A percentile compares a stretch with the other conserved stretches of the same genome.
phyloP scores from a whole-genome alignment of 2,113 vertebrate species.

The Halichoeres trimaculatus region DNA sequence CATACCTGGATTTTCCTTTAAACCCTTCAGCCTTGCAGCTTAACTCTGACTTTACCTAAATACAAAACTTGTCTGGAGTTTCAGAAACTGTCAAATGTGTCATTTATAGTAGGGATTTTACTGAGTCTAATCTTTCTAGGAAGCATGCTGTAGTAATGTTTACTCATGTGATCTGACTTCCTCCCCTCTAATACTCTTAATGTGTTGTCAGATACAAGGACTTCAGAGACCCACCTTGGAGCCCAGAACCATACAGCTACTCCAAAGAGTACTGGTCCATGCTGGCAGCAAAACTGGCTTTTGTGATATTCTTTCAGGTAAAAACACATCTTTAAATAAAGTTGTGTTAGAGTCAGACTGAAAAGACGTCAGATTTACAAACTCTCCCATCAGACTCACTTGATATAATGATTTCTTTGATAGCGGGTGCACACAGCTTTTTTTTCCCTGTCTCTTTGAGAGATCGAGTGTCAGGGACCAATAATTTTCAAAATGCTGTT shows the following conservation, averaged over 20 bases:
- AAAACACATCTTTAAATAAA: conserved; percentile 20
- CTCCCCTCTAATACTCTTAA: not conserved
- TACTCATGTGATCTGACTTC: not conserved
- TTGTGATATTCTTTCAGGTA: conserved; percentile 98
- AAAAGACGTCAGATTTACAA: too few species aligned
- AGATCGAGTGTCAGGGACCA: not conserved
- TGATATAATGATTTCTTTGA: conserved; percentile 85
- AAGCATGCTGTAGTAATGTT: not conserved
- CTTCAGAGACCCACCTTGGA: conserved; percentile 97
- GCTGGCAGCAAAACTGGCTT: conserved; percentile 92
- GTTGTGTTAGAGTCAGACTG: not conserved
- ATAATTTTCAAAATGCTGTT: not conserved
- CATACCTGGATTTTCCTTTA: conserved; percentile 27
- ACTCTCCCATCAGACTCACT: conserved; percentile 90
- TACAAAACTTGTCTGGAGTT: conserved; percentile 1
- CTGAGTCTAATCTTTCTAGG: not conserved
- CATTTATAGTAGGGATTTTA: conserved; percentile 27
- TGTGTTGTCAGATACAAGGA: conserved; percentile 91
- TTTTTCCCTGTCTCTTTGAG: not conserved
- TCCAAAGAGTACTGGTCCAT: conserved; percentile 97
- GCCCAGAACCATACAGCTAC: conserved; percentile 89
- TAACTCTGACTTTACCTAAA: conserved; percentile 38
- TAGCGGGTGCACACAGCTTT: not conserved
- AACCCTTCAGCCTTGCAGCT: conserved; percentile 36
- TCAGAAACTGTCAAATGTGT: conserved; percentile 23